phyloP scores from a whole-genome alignment of 2,797 vertebrate genomes.

The Tarsius wallacei region DNA sequence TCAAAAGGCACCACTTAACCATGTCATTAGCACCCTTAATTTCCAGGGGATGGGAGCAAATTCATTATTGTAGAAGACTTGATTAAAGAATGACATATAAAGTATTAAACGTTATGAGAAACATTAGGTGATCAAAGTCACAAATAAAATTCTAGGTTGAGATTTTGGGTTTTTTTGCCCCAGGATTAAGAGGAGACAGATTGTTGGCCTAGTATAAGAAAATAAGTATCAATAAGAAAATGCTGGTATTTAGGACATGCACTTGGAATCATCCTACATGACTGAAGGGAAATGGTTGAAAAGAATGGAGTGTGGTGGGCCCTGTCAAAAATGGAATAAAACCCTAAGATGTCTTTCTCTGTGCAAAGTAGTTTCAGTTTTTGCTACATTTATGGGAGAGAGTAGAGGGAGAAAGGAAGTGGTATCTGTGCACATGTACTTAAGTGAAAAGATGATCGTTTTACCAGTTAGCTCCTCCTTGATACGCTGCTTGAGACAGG shows the following conservation, averaged over 20 bases:
- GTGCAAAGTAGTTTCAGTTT: background rate
- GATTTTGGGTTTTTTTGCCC: background rate
- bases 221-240: background rate
- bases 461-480: background rate
- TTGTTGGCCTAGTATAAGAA: background rate
- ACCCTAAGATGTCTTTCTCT: background rate
- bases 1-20: background rate
- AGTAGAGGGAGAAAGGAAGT: background rate
- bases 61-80: background rate
- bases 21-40: constrained; percentile 4
- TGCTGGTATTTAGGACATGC: background rate
- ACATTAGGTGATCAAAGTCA: background rate
- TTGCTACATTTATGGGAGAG: background rate
- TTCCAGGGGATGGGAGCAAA: constrained; percentile 11
- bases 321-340: background rate
- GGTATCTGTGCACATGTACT: background rate
- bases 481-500: background rate
- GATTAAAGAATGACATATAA: constrained; percentile 40
- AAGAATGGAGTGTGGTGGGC: background rate
- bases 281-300: background rate
- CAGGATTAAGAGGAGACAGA: background rate
- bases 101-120: background rate
- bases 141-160: background rate
- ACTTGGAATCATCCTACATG: background rate
- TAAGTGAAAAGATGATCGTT: background rate